Percentiles rank a stretch among this genome's conserved stretches.
Conservation (phyloP, 2,888 invertebrate genomes). For the Isotomurus palustris region DNA sequence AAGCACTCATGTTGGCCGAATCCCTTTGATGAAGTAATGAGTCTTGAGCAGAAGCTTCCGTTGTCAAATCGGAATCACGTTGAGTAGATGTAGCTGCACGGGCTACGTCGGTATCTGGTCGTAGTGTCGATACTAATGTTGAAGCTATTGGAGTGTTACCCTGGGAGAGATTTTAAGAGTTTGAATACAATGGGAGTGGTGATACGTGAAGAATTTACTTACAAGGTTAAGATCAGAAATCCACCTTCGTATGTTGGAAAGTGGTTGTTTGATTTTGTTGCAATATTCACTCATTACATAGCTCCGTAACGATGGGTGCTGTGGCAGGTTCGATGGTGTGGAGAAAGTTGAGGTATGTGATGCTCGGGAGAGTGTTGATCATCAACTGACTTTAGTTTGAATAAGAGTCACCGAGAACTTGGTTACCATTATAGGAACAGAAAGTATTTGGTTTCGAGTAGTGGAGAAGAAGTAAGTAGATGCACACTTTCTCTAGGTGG, state of each 20-base stretch:
- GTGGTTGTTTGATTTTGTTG: constrained; percentile 43
- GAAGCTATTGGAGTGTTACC: neutral
- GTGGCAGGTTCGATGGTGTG: too few species aligned
- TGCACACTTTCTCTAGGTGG: too few species aligned
- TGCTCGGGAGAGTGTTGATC: too few species aligned
- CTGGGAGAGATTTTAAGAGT: too few species aligned
- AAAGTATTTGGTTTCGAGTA: too few species aligned
- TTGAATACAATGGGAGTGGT: too few species aligned
- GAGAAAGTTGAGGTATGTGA: too few species aligned
- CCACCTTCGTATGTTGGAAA: constrained; percentile 44
- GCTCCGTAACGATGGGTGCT: constrained; percentile 5
- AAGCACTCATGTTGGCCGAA: neutral
- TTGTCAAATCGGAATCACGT: neutral
- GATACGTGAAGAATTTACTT: too few species aligned
- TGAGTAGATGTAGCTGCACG: neutral
- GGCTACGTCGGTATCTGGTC: neutral
- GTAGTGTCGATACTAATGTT: neutral
- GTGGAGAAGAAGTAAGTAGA: too few species aligned
- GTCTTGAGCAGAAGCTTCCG: neutral
- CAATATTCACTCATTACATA: constrained; percentile 46
- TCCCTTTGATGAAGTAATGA: neutral
- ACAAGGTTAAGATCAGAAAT: constrained; percentile 45
- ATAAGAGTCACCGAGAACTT: too few species aligned
- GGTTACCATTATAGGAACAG: too few species aligned
- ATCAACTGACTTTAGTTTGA: too few species aligned